Conservation (phyloP, 2,888 invertebrate species). For the Halictus quadricinctus region DNA sequence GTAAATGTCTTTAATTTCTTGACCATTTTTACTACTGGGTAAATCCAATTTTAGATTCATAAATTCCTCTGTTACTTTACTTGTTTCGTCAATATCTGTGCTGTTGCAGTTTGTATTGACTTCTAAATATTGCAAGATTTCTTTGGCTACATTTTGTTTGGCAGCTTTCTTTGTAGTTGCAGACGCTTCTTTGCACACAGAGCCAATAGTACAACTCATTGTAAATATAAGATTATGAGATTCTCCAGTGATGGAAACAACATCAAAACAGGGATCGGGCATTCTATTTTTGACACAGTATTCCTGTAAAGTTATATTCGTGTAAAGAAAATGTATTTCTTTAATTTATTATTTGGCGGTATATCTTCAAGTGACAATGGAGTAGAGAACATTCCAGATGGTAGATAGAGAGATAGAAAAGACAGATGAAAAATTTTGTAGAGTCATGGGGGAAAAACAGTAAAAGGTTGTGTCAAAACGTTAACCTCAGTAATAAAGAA, state of each 20-base stretch:
- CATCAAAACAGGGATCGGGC: not conserved
- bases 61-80: not conserved
- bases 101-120: not conserved
- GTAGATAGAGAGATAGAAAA: too few relatives aligned
- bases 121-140: conserved; percentile 14
- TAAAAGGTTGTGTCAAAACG: too few relatives aligned
- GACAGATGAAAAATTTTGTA: too few relatives aligned
- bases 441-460: too few relatives aligned
- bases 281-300: conserved; percentile 14
- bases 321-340: too few relatives aligned
- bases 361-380: too few relatives aligned
- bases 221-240: conserved; percentile 10
- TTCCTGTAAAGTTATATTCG: conserved; percentile 31
- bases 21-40: not conserved
- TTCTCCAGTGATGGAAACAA: not conserved
- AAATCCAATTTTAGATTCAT: not conserved
- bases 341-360: too few relatives aligned
- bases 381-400: too few relatives aligned
- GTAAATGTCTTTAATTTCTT: not conserved
- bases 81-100: not conserved
- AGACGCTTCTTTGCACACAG: not conserved
- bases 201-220: conserved; percentile 9
- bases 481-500: too few relatives aligned
- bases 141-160: conserved; percentile 36
- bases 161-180: conserved; percentile 47